Base-by-base conservation (phyloP, 2,797 vertebrate genomes). In the Acrossocheilus wenchowensis region DNA sequence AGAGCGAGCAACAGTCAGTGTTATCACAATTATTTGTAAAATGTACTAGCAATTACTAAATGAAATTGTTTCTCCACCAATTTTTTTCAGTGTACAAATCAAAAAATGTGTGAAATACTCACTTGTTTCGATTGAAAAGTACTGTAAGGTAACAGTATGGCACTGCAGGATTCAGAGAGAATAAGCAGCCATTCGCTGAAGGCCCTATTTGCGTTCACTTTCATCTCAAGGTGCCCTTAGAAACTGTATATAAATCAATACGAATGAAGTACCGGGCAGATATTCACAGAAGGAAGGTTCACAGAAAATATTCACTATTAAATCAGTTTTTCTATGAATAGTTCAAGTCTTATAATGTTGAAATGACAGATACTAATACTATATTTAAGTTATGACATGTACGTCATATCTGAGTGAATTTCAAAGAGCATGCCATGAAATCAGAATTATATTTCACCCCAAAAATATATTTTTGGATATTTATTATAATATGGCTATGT, bases 1-100 rank as follows among this genome's bases (percentile, higher is more conserved):
- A 82, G 68, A 85, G 77, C 74, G 66, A 80, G 62, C 82, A 84
- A 75, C 86, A 82, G 77, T 68, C 73, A 68, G 15, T 17, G 15
- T 34, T 34, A 36, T 17, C 6, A 6, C 2, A 34, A 4, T 7
- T 34, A 17, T 30, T 15, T 15, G 62, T 34, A 7, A 26, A 15
- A 7, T 66, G 6, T 15, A 30, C 60, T 26, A 9, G n/a, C n/a
- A 26, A 1, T 62, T 30, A 26, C 19, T 57, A 26, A 64, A 26
- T 64, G 5, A 15, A 64, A 64, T 4, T 6, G 14, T 12, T 26
- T 26, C 11, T 26, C n/a, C n/a, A 5, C 10, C n/a, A 62, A 5
- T 30, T 30, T 64, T 64, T 15, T 64, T n/a, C 9, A 60, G 23
- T 30, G 12, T 66, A 60, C 21, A 60, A n/a, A 60, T 60, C 1